Percentiles rank a stretch among this genome's conserved stretches.
Evolutionary conservation across 2,113 vertebrate genomes (phyloP).

Genomic region (Podarcis muralis): DNA sequence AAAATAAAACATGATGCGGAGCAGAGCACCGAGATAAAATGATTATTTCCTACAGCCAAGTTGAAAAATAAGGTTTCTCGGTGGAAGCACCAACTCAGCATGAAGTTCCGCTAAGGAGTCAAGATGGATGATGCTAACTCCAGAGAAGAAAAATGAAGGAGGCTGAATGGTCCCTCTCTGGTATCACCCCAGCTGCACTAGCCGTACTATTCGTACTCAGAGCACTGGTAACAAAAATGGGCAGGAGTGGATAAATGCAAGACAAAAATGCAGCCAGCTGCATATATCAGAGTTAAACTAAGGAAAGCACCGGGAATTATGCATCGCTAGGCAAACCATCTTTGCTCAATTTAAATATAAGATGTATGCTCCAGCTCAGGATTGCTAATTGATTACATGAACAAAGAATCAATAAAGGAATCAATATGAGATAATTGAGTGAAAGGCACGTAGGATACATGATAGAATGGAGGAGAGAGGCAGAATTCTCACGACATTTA

Average conservation of each 20-base stretch:
- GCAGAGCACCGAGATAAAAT: neutral
- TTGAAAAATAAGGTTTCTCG: neutral
- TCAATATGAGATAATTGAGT: constrained; percentile 57
- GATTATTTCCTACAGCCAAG: neutral
- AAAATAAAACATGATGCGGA: neutral
- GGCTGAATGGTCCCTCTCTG: neutral
- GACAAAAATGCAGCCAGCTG: neutral
- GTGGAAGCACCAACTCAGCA: neutral
- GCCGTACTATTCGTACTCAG: accelerated
- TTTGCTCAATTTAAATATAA: constrained; percentile 44
- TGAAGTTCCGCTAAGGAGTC: neutral
- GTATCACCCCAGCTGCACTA: accelerated
- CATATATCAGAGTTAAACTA: neutral
- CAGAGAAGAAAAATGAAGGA: neutral
- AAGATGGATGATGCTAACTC: accelerated
- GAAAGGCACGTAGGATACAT: constrained; percentile 29
- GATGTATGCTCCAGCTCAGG: constrained; percentile 24
- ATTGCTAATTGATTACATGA: constrained; percentile 59
- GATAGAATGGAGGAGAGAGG: neutral
- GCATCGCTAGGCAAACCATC: constrained; percentile 11
- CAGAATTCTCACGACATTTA: constrained; percentile 14
- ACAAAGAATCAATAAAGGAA: constrained; percentile 58
- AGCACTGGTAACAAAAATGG: accelerated
- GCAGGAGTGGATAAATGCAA: accelerated
- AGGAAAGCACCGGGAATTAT: constrained; percentile 22